Evolutionary conservation across 2,113 vertebrate genomes (phyloP), one percentile per base, ranked within the genome.

Genomic region (Daboia siamensis): DNA sequence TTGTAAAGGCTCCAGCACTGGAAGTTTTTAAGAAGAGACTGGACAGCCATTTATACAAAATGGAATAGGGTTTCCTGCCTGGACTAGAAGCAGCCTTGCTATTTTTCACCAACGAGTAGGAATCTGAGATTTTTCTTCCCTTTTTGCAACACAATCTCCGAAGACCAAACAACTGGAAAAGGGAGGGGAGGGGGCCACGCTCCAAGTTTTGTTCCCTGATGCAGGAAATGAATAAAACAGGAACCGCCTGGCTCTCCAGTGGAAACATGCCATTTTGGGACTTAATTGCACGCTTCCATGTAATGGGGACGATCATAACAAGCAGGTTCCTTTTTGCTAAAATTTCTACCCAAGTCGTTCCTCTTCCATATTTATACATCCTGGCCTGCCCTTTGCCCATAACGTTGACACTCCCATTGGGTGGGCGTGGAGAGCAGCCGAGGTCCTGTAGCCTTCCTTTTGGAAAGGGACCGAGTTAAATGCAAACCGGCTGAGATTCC

Each of bases 261-360:
- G 69, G 93, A 93, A 96, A 91, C 90, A 48, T 93, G 92, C 92
- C 95, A 94, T 97, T 97, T 95, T 84, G 91, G 69, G 91, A 93
- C 93, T 80, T 96, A 96, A 95, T 94, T 95, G 94, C 29, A 51
- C 85, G 90, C 39, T 94, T 92, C 57, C 90, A 44, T 5, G 24
- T 94, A 94, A 96, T 74, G 93, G 84, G 84, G 54, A 52, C 88
- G 93, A 93, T 95, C 95, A 80, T 88, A 94, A 95, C 86, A 93
- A 0, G 46, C 90, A 96, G 21, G 91, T 64, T 96, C 64, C 93
- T 7, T 93, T 64, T 88, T 89, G 8, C 51, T 52, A 29, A 0
- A 29, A 93, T 93, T 94, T 94, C 54, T 92, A 92, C 94, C 9
- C 2, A 94, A 95, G 93, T 91, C 80, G 85, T 94, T 96, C 69